phyloP scores from a whole-genome alignment of 2,113 vertebrate species.

The Sorex fumeus region DNA sequence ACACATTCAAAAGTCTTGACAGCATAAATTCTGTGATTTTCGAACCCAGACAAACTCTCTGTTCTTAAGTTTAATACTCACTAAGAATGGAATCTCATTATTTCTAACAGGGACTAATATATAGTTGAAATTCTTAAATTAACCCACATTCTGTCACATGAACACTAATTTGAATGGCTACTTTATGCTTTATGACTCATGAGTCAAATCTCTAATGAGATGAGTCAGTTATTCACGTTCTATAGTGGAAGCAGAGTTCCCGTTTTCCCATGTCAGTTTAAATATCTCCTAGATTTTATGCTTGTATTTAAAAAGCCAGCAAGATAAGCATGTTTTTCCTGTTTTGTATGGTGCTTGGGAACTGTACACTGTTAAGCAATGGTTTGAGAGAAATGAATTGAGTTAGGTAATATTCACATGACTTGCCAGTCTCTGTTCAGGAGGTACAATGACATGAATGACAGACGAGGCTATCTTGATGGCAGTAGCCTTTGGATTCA shows the following conservation, averaged over 20 bases:
- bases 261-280: constrained; percentile 82
- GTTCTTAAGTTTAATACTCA: constrained; percentile 24
- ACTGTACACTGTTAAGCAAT: neutral
- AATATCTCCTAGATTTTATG: constrained; percentile 72
- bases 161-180: constrained; percentile 74
- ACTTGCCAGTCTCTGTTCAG: neutral
- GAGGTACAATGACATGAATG: constrained; percentile 15
- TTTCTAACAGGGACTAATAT: constrained; percentile 57
- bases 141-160: constrained; percentile 62
- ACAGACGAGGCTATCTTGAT: neutral
- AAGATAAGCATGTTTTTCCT: constrained; percentile 58
- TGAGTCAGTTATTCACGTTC: constrained; percentile 84
- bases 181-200: constrained; percentile 82
- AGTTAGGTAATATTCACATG: neutral
- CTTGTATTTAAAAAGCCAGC: constrained; percentile 13
- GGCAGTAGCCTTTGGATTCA: constrained; percentile 8
- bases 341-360: constrained; percentile 11
- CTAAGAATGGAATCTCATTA: constrained; percentile 33
- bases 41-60: neutral
- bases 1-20: constrained; percentile 14
- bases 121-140: constrained; percentile 58
- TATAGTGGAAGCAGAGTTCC: constrained; percentile 80
- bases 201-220: constrained; percentile 85
- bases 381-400: constrained; percentile 72
- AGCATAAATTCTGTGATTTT: constrained; percentile 54